Percentiles rank a stretch among this genome's conserved stretches.
Conservation (phyloP, 2,113 vertebrate genomes). For the Engraulis encrasicolus region DNA sequence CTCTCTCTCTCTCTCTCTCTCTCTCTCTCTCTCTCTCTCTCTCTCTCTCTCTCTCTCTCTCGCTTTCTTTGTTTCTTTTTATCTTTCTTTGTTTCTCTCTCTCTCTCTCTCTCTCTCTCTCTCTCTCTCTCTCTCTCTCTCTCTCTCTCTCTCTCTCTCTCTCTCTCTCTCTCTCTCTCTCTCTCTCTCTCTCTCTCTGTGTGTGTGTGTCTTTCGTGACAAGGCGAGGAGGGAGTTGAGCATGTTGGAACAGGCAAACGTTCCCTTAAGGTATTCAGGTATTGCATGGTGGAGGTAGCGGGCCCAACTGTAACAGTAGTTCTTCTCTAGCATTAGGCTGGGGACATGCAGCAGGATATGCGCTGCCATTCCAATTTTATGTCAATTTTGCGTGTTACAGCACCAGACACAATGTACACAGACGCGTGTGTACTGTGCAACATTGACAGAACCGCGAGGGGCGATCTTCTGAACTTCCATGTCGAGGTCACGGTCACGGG, state of each 20-base stretch:
- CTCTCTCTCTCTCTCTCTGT: neutral
- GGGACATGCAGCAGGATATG: too few relatives aligned
- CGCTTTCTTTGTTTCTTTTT: neutral
- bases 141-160: conserved; percentile 24
- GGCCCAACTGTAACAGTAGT: conserved; percentile 35
- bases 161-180: conserved; percentile 33
- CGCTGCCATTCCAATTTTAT: too few relatives aligned
- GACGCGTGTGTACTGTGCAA: too few relatives aligned
- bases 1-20: neutral
- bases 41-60: conserved; percentile 15
- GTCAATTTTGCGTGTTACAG: too few relatives aligned
- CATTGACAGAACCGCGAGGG: too few relatives aligned
- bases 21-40: conserved; percentile 37
- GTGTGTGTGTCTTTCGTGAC: neutral
- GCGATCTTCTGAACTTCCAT: too few relatives aligned
- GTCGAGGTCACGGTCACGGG: too few relatives aligned
- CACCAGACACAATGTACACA: too few relatives aligned
- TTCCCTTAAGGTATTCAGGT: conserved; percentile 45
- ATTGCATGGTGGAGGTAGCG: conserved; percentile 41
- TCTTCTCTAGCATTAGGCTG: conserved; percentile 41
- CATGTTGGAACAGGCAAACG: conserved; percentile 42
- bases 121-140: neutral
- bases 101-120: conserved; percentile 32
- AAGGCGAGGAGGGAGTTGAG: conserved; percentile 45
- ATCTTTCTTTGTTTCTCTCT: conserved; percentile 23